Evolutionary conservation across 2,888 invertebrate species (phyloP), one percentile per base, ranked within the genome.

Genomic region (Coenonympha arcania): DNA sequence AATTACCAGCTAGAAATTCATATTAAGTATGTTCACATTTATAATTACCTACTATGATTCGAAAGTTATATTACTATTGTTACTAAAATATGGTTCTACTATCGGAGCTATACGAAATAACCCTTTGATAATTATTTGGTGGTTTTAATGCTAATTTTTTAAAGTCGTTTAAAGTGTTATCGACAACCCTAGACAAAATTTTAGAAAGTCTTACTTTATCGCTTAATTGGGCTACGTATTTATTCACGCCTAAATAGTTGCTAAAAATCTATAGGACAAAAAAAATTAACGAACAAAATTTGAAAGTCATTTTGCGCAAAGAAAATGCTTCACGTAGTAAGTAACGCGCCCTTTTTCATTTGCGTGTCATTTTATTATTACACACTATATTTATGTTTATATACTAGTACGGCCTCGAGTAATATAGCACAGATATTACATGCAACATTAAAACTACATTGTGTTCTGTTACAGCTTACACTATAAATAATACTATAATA

Each of bases 391-490:
- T 2, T 9, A 15, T 11, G 13, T 1, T 4, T 33, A 33, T 16
- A 30, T 28, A 46, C 22, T 16, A 2, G n/a, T 16, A 2, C 36
- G 42, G 22, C 42, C 45, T 48, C 41, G 16, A 31, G 37, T 28
- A 1, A 26, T 41, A 46, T 42, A 30, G 30, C 26, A 13, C 37
- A 31, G 6, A 52, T 28, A 48, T 45, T 48, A 28, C 45, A 37
- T 28, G 42, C 50, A 52, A 54, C 52, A 54, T 48, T 49, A 55
- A 41, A 33, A 40, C 61, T 62, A 66, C 59, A 62, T 56, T 66
- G 62, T 70, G 57, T 60, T 62, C 56, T 63, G 63, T 61, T 63
- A 56, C 52, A 59, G 47, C 40, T n/a, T n/a, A n/a, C n/a, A 40
- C 39, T 40, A 33, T 34, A 30, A 15, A 41, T 28, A 30, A 30